Base-by-base conservation (phyloP, 30 jellyfish, hydroid and myxozoan genomes). In the Sanderia malayensis region DNA sequence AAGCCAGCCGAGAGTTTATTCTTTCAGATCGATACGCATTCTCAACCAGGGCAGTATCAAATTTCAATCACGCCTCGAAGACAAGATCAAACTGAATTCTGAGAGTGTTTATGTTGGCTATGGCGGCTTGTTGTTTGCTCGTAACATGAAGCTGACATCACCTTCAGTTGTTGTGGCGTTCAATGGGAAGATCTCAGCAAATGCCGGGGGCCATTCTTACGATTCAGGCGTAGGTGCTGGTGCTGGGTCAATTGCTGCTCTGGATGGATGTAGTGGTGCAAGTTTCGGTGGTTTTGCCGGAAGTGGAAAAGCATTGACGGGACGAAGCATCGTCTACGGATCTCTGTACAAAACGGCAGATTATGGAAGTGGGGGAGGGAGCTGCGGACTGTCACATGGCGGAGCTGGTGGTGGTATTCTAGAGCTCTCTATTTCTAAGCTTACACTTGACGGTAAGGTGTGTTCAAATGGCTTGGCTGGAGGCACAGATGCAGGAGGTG, bases 211-310 rank as follows among this genome's bases (percentile, higher is more conserved):
- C 41, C 57, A 46, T 57, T 0, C 46, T 15, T 22, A 21, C 18
- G 31, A 45, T 0, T 13, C 30, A 17, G 90, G 90, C 9, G 76
- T 70, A 30, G 90, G 90, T 17, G 76, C 77, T 28, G 90, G 90
- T 17, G 77, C 77, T n/a, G 82, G 82, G 17, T 22, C 0, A 10
- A 41, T 73, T 33, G 86, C 62, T 29, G 46, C 46, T 25, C 6
- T 19, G 31, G 76, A 77, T 15, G 82, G 82, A 2, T 80, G 70
- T 7, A 58, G 69, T 57, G 90, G 90, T 17, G 90, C 82, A 27
- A 68, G 82, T n/a, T 79, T 62, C 33, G 90, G 90, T 18, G 90
- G 90, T 10, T 67, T 65, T 58, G 53, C 82, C 33, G 90, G 90
- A 10, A 49, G 71, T 17, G 87, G 87, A 31, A 52, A 45, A 15